phyloP scores from a whole-genome alignment of 2,113 vertebrate species.

The Aplodontia rufa region DNA sequence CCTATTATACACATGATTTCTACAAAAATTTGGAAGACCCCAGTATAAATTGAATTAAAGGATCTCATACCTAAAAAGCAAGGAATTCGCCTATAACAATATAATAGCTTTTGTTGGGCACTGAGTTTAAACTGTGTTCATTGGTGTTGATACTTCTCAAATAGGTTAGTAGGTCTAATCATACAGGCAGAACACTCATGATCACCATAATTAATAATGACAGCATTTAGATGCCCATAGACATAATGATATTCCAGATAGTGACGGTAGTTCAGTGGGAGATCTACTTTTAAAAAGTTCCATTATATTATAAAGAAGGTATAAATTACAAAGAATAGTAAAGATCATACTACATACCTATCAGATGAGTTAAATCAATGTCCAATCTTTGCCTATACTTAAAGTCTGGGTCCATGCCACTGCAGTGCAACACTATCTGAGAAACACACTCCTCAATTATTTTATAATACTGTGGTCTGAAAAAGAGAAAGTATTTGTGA shows the following conservation, averaged over 20 bases:
- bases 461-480: conserved; percentile 98
- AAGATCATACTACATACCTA: conserved; percentile 87
- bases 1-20: background rate
- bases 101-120: background rate
- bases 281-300: background rate
- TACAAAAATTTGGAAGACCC: background rate
- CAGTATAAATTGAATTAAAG: conserved; percentile 5
- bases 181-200: background rate
- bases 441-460: conserved; percentile 96
- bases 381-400: conserved; percentile 93
- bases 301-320: background rate
- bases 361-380: conserved; percentile 93
- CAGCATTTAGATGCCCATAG: background rate
- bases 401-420: conserved; percentile 96
- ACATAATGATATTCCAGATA: background rate
- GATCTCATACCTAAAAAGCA: background rate
- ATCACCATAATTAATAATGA: conserved; percentile 27
- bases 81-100: background rate
- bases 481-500: conserved; percentile 47
- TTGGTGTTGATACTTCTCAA: background rate
- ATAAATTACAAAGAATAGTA: background rate
- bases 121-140: background rate
- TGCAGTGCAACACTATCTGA: conserved; percentile 95
- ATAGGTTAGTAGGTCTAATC: background rate
- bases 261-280: background rate